Base-by-base conservation (phyloP, 2,113 vertebrate species). In the Varanus salvator region DNA sequence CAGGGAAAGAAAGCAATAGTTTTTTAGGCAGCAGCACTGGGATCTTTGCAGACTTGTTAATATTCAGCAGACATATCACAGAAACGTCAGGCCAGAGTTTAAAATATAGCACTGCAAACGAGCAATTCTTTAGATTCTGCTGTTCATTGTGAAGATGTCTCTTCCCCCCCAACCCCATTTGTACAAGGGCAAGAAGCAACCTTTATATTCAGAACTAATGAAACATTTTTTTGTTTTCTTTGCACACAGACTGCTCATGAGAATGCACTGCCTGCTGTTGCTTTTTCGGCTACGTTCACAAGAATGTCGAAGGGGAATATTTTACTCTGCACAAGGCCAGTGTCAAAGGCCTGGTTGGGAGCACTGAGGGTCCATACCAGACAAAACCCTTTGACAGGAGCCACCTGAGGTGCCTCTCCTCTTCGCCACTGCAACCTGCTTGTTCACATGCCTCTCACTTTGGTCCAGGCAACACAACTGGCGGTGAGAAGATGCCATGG, bases 61-160 rank as follows among this genome's bases (percentile, higher is more conserved):
- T 93, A 94, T 95, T 94, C 90, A 94, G 91, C 90, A 93, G 89
- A 92, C 93, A 88, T 92, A 87, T 89, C 2, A 4, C 84, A 83
- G 83, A 92, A 93, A 92, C 92, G 92, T 50, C 76, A 89, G 82
- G 1, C 91, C 69, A 44, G 2, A 85, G 85, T 81, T 86, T 80
- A 89, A 21, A 86, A 80, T 71, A 85, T 81, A 89, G 74, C 29
- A 80, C 68, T 64, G 44, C 76, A 88, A 69, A 52, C 50, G 48
- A 31, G n/a, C 38, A 44, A 31, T n/a, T 81, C 54, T 66, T 50
- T 44, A 69, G 71, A 38, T 52, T n/a, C 48, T 17, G 57, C 31
- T 77, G 8, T 44, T 72, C 31, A 80, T 86, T 80, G 84, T 76
- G 38, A 50, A 48, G 34, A 5, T 66, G 21, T 60, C 25, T 14